A percentile compares a stretch with the other conserved stretches of the same genome.
Evolutionary conservation across 2,797 vertebrate species (phyloP).

Genomic region (Neomorphus geoffroyi): DNA sequence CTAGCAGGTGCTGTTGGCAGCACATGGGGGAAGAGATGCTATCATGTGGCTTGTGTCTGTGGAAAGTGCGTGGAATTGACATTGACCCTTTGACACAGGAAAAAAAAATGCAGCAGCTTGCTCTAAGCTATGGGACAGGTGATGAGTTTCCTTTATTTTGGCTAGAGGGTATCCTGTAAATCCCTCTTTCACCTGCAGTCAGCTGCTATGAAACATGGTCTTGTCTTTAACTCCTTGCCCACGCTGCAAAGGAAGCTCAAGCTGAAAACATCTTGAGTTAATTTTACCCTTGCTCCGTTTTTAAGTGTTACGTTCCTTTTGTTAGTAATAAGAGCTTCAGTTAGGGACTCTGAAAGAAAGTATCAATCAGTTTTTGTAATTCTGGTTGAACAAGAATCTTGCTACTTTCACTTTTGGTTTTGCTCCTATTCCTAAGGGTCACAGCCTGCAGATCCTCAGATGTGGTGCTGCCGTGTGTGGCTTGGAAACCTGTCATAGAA

Average conservation of each 20-base stretch:
- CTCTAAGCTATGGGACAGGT: background rate
- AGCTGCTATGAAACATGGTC: background rate
- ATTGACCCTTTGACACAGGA: background rate
- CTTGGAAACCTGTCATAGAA: background rate
- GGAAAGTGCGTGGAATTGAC: background rate
- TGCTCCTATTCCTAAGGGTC: background rate
- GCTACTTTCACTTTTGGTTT: background rate
- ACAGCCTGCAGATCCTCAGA: background rate
- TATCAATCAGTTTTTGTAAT: background rate
- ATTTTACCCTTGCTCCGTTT: background rate
- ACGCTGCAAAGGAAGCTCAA: background rate
- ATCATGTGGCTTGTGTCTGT: background rate
- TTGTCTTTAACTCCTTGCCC: background rate
- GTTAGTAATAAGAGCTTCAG: background rate
- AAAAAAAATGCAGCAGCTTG: background rate
- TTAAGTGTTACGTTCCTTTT: background rate
- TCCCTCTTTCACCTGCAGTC: background rate
- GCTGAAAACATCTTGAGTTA: background rate
- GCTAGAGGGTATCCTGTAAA: background rate
- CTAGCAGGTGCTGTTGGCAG: fast-evolving
- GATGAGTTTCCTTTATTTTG: background rate
- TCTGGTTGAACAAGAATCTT: background rate
- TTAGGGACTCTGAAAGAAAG: background rate
- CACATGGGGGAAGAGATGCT: background rate
- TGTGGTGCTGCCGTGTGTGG: background rate